phyloP scores from a whole-genome alignment of 2,888 invertebrate genomes.

The Rosalia funebris region DNA sequence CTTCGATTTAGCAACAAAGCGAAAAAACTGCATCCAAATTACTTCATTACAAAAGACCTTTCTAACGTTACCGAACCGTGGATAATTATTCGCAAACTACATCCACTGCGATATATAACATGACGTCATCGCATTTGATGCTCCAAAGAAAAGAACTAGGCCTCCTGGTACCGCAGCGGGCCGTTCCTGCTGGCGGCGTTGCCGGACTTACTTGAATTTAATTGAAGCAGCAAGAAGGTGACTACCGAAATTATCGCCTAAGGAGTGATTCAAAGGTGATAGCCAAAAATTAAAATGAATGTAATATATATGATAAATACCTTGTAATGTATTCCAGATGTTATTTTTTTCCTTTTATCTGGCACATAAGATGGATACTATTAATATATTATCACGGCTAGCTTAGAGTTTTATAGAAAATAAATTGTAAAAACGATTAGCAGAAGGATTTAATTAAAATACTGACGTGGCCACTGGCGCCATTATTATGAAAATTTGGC shows the following conservation, averaged over 20 bases:
- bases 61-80: conserved; percentile 5
- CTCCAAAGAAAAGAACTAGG: conserved; percentile 18
- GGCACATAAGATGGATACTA: not conserved
- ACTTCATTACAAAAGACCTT: conserved; percentile 17
- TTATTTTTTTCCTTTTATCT: not conserved
- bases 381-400: not conserved
- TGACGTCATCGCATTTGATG: conserved; percentile 11
- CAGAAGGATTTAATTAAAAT: too few relatives aligned
- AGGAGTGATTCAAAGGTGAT: not conserved
- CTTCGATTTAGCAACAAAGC: conserved; percentile 7
- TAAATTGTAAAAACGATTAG: too few relatives aligned
- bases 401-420: too few relatives aligned
- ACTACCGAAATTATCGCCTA: not conserved
- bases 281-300: not conserved
- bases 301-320: not conserved
- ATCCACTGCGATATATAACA: conserved; percentile 1
- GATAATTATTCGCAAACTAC: conserved; percentile 11
- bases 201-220: not conserved
- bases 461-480: too few relatives aligned
- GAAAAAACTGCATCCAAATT: conserved; percentile 22
- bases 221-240: not conserved
- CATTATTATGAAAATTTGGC: too few relatives aligned
- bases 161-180: conserved; percentile 16
- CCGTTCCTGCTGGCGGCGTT: conserved; percentile 6
- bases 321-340: not conserved